Conservation (phyloP, 2,888 invertebrate species). For the Ophion slaviceki region DNA sequence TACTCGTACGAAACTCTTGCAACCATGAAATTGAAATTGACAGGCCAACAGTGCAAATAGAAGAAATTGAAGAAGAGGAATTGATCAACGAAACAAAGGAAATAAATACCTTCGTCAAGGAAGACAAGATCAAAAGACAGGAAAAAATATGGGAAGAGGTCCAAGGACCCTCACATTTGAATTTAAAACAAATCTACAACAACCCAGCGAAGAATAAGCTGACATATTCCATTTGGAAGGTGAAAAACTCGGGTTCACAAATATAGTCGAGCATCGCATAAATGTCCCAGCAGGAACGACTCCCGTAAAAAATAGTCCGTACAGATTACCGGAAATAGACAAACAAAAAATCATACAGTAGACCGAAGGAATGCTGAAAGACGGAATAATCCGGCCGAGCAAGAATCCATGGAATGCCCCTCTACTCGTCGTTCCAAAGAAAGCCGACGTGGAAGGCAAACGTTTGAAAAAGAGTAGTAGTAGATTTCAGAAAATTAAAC, state of each 20-base stretch:
- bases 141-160: not conserved
- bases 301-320: constrained; percentile 63
- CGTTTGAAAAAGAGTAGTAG: too few species aligned
- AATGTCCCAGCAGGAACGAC: constrained; percentile 17
- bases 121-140: not conserved
- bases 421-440: not conserved
- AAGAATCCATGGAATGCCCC: constrained; percentile 46
- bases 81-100: not conserved
- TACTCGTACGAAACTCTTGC: not conserved
- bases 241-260: constrained; percentile 57
- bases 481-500: too few species aligned
- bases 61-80: not conserved
- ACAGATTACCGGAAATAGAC: constrained; percentile 60
- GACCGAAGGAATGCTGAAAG: constrained; percentile 14
- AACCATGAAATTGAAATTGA: not conserved
- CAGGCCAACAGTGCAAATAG: not conserved
- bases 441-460: too few species aligned
- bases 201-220: constrained; percentile 33
- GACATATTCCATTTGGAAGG: constrained; percentile 59
- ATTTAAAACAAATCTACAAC: constrained; percentile 40
- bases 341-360: constrained; percentile 29
- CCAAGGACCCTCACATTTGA: constrained; percentile 26
- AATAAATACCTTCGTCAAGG: not conserved
- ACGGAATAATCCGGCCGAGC: constrained; percentile 7
- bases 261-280: constrained; percentile 52